These are phyloP conservation scores for Myotis findleyi DNA, from an alignment of 2,797 vertebrate species.

Conservation along the genomic window DNA sequence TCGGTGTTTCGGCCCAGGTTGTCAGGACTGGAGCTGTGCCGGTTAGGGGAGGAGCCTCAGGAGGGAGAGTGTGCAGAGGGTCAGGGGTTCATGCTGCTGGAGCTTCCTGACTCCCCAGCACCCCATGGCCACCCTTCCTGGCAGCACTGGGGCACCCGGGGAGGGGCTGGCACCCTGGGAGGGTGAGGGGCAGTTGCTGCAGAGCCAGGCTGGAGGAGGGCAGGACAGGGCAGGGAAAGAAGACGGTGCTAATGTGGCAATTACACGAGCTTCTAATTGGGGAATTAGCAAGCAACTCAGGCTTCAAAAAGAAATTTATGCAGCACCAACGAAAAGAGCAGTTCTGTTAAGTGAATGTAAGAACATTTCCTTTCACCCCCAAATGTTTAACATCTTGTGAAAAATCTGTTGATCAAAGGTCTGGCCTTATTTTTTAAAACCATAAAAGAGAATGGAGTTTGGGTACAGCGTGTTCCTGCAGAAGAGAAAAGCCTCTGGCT, in stretches of 20 bases:
- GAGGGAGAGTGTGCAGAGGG: fast-evolving
- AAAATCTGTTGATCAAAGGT: slow-evolving; percentile 70
- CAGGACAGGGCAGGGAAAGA: neutral
- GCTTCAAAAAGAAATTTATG: slow-evolving; percentile 63
- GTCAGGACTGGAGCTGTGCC: neutral
- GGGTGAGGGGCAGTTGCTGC: neutral
- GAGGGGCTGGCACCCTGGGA: neutral
- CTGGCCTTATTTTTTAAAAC: slow-evolving; percentile 59
- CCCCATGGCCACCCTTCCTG: fast-evolving
- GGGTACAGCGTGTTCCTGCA: neutral
- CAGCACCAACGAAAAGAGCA: slow-evolving; percentile 45
- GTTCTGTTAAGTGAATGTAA: slow-evolving; percentile 36
- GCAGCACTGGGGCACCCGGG: neutral
- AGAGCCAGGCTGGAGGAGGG: neutral
- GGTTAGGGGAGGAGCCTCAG: too few relatives aligned
- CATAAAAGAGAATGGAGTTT: slow-evolving; percentile 2
- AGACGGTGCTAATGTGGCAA: neutral
- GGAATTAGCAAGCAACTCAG: slow-evolving; percentile 60
- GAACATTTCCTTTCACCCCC: slow-evolving; percentile 24
- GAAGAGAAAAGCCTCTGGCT: neutral
- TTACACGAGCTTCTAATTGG: neutral
- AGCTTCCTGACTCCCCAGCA: neutral
- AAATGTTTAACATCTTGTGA: slow-evolving; percentile 64
- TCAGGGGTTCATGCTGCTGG: too few relatives aligned
- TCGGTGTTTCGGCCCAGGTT: neutral